These are phyloP conservation scores for Andrena trimmerana DNA, from an alignment of 2,888 invertebrate species.

Conservation along the genomic window DNA sequence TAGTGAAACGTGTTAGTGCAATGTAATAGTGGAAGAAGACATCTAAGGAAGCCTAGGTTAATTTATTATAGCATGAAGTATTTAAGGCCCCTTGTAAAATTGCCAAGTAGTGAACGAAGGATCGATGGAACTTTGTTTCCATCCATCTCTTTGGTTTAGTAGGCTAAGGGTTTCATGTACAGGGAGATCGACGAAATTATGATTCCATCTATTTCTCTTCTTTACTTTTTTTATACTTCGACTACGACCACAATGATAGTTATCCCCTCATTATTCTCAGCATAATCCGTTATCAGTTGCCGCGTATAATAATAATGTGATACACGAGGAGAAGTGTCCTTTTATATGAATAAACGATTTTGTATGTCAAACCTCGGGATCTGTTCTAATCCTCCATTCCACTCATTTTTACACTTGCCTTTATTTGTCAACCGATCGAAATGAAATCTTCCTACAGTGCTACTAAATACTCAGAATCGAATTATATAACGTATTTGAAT, in stretches of 20 bases:
- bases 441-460: neutral
- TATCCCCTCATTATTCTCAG: slow-evolving; percentile 45
- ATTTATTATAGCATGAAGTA: too few relatives aligned
- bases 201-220: neutral
- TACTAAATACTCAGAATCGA: neutral
- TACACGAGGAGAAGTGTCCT: slow-evolving; percentile 81
- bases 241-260: slow-evolving; percentile 50
- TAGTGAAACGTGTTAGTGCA: too few relatives aligned
- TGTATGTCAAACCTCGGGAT: slow-evolving; percentile 76
- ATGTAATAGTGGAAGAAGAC: too few relatives aligned
- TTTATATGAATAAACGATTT: slow-evolving; percentile 84
- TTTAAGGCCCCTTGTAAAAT: too few relatives aligned
- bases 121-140: too few relatives aligned
- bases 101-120: too few relatives aligned
- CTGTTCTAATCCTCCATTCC: slow-evolving; percentile 1
- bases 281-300: slow-evolving; percentile 70
- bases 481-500: neutral
- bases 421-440: too few relatives aligned
- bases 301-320: slow-evolving; percentile 81
- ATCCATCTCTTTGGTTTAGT: too few relatives aligned
- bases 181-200: too few relatives aligned
- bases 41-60: too few relatives aligned
- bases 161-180: too few relatives aligned
- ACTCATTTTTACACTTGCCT: neutral
- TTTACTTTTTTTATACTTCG: slow-evolving; percentile 25